Evolutionary conservation across 1,140 invertebrate species (phyloP), one percentile per base, ranked within the genome.

Genomic region (Prorops nasuta): DNA sequence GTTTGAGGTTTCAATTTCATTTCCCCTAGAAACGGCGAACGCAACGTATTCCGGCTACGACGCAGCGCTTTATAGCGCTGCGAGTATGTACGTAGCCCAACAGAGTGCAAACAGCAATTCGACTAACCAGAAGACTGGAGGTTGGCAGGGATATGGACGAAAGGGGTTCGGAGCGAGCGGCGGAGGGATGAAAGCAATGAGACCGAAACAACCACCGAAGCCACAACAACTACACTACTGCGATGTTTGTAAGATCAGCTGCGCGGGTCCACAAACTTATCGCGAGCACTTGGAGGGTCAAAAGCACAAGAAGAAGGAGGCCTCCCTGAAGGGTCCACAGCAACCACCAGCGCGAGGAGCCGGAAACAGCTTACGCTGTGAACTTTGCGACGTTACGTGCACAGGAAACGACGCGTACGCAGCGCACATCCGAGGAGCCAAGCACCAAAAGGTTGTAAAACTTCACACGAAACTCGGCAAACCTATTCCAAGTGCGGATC

Each of bases 291-390:
- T 98, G 54, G 95, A 97, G 73, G 96, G 96, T 0, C 94, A 98
- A 76, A 96, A 97, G 71, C 96, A 99, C 76, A 98, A 98, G 79
- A 98, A 98, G 81, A 96, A 97, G 71, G 96, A 98, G 71, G 91
- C 91, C 10, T 88, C 91, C 8, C 81, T 89, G 14, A 96, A 96
- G 78, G 85, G 82, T 80, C 85, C 79, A 24, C 71, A 77, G 60
- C 82, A 72, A 67, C 81, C 67, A 64, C 78, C 68, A 37, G 72
- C 71, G 3, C 64, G 67, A 3, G 74, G 70, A 18, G 86, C 86
- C 47, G 84, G 86, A 19, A 90, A 90, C 67, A 84, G 83, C 3
- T 78, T 92, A 44, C 83, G 91, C 31, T 93, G 91, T 75, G 91
- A 94, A 68, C 82, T 99, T 8, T 99, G 96, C 74, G 94, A 98